A percentile compares a stretch with the other conserved stretches of the same genome.
These are phyloP conservation scores for Lycaena phlaeas DNA, from an alignment of 2,888 invertebrate species.

Conservation along the genomic window DNA sequence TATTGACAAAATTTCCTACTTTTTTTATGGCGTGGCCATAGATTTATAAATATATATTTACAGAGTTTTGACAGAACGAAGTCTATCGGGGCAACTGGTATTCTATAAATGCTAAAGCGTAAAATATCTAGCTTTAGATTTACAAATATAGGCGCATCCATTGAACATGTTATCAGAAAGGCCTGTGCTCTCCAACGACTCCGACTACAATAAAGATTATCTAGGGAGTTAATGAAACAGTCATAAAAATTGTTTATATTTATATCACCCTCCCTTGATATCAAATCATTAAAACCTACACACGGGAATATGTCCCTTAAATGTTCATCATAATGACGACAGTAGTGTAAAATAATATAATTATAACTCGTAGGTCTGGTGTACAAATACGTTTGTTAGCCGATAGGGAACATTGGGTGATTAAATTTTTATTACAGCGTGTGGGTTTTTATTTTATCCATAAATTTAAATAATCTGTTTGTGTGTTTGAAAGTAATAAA, in stretches of 20 bases:
- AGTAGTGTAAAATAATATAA: not conserved
- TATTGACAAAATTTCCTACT: too few relatives aligned
- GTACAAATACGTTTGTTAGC: slow-evolving; percentile 23
- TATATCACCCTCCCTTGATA: slow-evolving; percentile 8
- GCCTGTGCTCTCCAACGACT: slow-evolving; percentile 12
- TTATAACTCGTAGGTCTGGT: not conserved
- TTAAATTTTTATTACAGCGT: slow-evolving; percentile 34
- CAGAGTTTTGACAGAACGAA: too few relatives aligned
- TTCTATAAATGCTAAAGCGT: too few relatives aligned
- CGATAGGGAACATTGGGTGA: slow-evolving; percentile 31
- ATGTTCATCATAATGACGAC: not conserved
- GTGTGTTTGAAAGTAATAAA: slow-evolving; percentile 23
- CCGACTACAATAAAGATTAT: slow-evolving; percentile 24
- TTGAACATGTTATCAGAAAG: slow-evolving; percentile 7
- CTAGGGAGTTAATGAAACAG: slow-evolving; percentile 29
- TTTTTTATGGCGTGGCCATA: too few relatives aligned
- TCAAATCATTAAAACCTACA: not conserved
- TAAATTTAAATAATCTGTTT: slow-evolving; percentile 28
- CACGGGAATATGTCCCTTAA: slow-evolving; percentile 7
- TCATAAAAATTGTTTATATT: slow-evolving; percentile 32
- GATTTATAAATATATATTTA: too few relatives aligned
- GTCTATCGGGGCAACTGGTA: too few relatives aligned
- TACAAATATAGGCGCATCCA: not conserved
- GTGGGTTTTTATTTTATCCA: slow-evolving; percentile 28
- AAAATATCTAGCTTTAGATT: too few relatives aligned